Conservation (phyloP, 2,113 vertebrate genomes). For the Cichladusa arquata region DNA sequence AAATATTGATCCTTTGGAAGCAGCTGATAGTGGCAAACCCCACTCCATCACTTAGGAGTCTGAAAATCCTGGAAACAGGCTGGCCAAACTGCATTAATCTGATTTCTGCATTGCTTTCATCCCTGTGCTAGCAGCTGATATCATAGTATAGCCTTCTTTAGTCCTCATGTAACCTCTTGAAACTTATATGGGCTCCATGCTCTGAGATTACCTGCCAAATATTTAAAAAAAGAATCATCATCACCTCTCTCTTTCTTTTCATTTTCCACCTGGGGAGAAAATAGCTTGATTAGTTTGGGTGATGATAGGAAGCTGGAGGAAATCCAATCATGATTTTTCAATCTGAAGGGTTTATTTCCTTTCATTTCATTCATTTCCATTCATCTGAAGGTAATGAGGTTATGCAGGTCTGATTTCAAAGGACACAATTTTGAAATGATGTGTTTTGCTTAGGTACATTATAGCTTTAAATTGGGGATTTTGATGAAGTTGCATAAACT, state of each 20-base stretch:
- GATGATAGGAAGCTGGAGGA: slow-evolving; percentile 42
- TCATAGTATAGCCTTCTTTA: neutral
- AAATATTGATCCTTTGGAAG: neutral
- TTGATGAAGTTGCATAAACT: slow-evolving; percentile 47
- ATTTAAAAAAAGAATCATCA: slow-evolving; percentile 2
- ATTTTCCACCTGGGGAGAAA: slow-evolving; percentile 50
- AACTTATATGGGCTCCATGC: neutral
- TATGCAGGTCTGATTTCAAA: slow-evolving; percentile 37
- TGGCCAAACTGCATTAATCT: neutral
- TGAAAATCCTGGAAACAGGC: neutral
- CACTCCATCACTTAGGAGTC: neutral
- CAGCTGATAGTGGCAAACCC: neutral
- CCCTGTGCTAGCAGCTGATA: slow-evolving; percentile 31
- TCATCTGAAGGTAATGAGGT: slow-evolving; percentile 42
- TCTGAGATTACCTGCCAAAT: slow-evolving; percentile 28
- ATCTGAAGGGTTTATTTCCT: slow-evolving; percentile 44
- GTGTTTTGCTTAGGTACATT: slow-evolving; percentile 9
- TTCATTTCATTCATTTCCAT: slow-evolving; percentile 36
- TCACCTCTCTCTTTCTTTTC: slow-evolving; percentile 23
- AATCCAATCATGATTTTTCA: slow-evolving; percentile 47
- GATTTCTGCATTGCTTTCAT: neutral
- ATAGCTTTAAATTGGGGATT: slow-evolving; percentile 18
- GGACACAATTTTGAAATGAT: slow-evolving; percentile 15
- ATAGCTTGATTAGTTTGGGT: slow-evolving; percentile 47
- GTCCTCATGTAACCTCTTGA: slow-evolving; percentile 43